Evolutionary conservation across 2,888 invertebrate species (phyloP), one percentile per base, ranked within the genome.

Genomic region (Nebria brevicollis): DNA sequence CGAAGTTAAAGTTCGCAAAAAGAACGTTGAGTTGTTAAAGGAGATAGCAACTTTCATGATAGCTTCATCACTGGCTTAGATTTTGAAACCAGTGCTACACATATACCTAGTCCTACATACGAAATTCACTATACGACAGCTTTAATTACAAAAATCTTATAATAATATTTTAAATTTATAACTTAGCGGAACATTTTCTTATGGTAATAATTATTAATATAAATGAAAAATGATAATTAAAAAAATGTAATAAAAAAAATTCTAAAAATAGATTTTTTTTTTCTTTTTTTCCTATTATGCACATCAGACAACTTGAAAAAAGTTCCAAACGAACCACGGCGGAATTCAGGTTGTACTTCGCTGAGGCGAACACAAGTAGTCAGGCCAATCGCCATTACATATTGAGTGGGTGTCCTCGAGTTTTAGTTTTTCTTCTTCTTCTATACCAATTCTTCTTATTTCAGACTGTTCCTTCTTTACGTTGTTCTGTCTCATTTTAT

Each of bases 341-440:
- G 70, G 70, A 54, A 54, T 54, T 54, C 70, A 11, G 70, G 70
- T 70, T 70, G 70, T 6, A 70, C 25, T 25, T 70, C 70, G 70
- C 34, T 25, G 70, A 75, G 80, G 20, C 54, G 43, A 68, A 65
- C 20, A 20, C 64, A 74, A 75, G 73, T 74, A 20, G 15, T 66
- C 66, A 73, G 78, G 79, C 79, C 80, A 80, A 75, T 72, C 75
- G 80, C 80, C 75, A 80, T 80, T 80, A 80, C 80, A 80, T 80
- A 80, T 80, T 80, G 80, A 80, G 75, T 75, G 80, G 80, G 80
- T 80, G 80, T 80, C 80, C 64, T 75, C 20, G 25, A 20, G 73
- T 80, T 73, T 43, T 41, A 15, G 72, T 72, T 15, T 43, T 41
- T 43, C 75, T 72, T n/a, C 2, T 26, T 64, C 20, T 75, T 20